A percentile compares a stretch with the other conserved stretches of the same genome.
These are phyloP conservation scores for Ceratotherium simum DNA, from an alignment of 2,113 vertebrate species.

Conservation along the genomic window DNA sequence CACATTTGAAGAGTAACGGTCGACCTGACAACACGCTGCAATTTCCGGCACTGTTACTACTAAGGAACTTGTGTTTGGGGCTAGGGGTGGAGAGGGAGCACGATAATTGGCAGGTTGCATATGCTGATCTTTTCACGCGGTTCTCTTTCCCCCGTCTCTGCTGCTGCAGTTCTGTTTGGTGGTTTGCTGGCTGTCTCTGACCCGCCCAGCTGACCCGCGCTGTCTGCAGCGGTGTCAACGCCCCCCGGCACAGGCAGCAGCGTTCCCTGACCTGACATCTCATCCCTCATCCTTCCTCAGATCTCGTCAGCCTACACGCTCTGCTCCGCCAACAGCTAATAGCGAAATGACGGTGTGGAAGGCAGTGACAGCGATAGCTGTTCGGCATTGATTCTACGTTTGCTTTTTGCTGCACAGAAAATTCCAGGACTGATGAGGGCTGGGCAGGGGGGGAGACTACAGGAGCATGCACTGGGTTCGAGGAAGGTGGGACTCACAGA, in stretches of 20 bases:
- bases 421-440: neutral
- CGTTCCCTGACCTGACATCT: neutral
- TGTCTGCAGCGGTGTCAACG: neutral
- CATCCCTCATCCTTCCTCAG: constrained; percentile 62
- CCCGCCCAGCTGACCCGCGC: accelerated
- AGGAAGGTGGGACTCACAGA: neutral
- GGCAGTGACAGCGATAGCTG: constrained; percentile 16
- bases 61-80: neutral
- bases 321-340: constrained; percentile 39
- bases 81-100: neutral
- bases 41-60: neutral
- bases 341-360: neutral
- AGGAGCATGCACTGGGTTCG: neutral
- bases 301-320: neutral
- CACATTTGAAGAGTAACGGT: neutral
- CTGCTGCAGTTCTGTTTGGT: neutral
- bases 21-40: neutral
- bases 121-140: neutral
- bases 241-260: neutral
- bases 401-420: constrained; percentile 21
- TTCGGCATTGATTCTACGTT: constrained; percentile 40
- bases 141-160: neutral
- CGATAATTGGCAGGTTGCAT: neutral
- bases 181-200: neutral
- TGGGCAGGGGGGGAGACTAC: neutral